Base-by-base conservation (phyloP, 2,888 invertebrate genomes). In the Agriotes lineatus region DNA sequence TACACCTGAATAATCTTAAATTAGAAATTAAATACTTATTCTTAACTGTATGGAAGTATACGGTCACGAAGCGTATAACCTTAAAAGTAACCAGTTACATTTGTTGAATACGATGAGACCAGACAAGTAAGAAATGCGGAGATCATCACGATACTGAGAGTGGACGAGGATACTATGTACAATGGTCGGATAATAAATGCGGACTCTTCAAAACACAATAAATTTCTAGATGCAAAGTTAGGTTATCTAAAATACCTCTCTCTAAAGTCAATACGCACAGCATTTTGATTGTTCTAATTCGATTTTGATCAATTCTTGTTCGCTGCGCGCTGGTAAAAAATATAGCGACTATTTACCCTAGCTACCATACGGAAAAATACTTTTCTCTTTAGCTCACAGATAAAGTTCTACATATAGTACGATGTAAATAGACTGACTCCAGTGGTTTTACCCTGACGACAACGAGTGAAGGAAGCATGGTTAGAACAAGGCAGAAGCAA, bases 381-480 rank as follows among this genome's bases (percentile, higher is more conserved):
- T 52, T 33, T 48, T 50, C 12, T 48, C 22, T n/a, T 22, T 22
- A 25, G 12, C 4, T 20, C 48, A 48, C 12, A 48, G 22, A n/a
- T 25, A 48, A n/a, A 25, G 4, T 5, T 22, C n/a, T 48, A 10
- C 14, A 10, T 45, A 45, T n/a, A n/a, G n/a, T n/a, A n/a, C n/a
- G n/a, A n/a, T n/a, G n/a, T n/a, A n/a, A n/a, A n/a, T n/a, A n/a
- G 9, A 20, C 3, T 25, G n/a, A 25, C 18, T 52, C 30, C 1
- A 18, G 16, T 33, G 30, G n/a, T 30, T n/a, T 52, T 52, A 52
- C 52, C 52, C 52, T 52, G 52, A 52, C 52, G 33, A 52, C 30
- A 16, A 52, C 52, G 1, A 18, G 25, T 25, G 12, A 22, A 48
- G n/a, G 7, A 45, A n/a, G n/a, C n/a, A n/a, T n/a, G n/a, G n/a